Evolutionary conservation across 30 jellyfish, hydroid and myxozoan genomes (phyloP).

Genomic region (Haliclystus octoradiatus): DNA sequence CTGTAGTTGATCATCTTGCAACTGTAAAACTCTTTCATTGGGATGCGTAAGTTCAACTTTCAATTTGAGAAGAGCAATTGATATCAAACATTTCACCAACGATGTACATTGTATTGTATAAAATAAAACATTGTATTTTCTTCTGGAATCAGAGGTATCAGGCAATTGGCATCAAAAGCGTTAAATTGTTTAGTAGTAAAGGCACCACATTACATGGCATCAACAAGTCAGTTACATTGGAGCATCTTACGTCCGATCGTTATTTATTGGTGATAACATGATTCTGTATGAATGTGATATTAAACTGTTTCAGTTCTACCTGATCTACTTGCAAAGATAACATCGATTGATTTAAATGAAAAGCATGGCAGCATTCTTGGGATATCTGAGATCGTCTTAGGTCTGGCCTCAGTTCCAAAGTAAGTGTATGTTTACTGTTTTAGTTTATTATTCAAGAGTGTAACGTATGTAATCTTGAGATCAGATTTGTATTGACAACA

Average conservation of each 20-base stretch:
- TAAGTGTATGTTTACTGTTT: too few relatives aligned
- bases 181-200: slow-evolving; percentile 31
- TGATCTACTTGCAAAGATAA: slow-evolving; percentile 8
- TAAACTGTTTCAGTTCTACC: slow-evolving; percentile 38
- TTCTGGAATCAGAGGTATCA: slow-evolving; percentile 26
- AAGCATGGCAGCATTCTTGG: slow-evolving; percentile 74
- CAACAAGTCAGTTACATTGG: slow-evolving; percentile 19
- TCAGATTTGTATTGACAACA: too few relatives aligned
- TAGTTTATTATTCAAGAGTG: too few relatives aligned
- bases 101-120: too few relatives aligned
- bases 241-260: not conserved
- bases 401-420: too few relatives aligned
- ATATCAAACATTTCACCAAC: too few relatives aligned
- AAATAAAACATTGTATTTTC: too few relatives aligned
- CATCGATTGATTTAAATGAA: slow-evolving; percentile 40
- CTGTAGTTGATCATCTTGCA: slow-evolving; percentile 57
- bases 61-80: too few relatives aligned
- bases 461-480: too few relatives aligned
- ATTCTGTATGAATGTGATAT: not conserved
- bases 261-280: not conserved
- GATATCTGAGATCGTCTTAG: slow-evolving; percentile 44
- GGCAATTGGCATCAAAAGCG: slow-evolving; percentile 47
- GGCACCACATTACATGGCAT: slow-evolving; percentile 51
- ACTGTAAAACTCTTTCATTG: slow-evolving; percentile 46
- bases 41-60: slow-evolving; percentile 51